A percentile compares a stretch with the other conserved stretches of the same genome.
Conservation (phyloP, 2,113 vertebrate species). For the Prochilodus magdalenae region DNA sequence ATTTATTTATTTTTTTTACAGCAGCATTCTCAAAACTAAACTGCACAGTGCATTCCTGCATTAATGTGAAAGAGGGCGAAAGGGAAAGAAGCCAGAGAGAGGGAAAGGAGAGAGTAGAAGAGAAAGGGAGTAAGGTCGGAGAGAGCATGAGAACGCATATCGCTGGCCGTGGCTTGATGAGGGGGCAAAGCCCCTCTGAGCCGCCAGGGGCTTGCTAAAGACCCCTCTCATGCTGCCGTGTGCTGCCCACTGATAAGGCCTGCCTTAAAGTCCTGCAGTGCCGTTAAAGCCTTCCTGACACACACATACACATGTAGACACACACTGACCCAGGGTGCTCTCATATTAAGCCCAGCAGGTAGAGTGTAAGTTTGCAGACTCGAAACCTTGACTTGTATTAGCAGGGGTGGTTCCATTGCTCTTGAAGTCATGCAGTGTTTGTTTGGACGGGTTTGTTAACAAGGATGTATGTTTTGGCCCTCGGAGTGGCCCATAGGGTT, state of each 20-base stretch:
- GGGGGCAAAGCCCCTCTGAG: constrained; percentile 13
- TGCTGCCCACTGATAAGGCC: constrained; percentile 67
- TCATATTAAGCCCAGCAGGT: neutral
- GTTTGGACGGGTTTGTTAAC: constrained; percentile 52
- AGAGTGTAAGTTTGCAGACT: neutral
- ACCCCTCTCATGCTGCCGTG: constrained; percentile 56
- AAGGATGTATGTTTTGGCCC: constrained; percentile 38
- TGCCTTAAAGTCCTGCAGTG: constrained; percentile 51
- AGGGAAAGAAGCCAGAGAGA: neutral
- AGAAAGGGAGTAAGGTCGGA: neutral
- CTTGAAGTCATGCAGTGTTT: constrained; percentile 11
- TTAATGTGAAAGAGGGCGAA: neutral
- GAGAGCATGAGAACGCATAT: neutral
- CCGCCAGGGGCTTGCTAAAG: constrained; percentile 22
- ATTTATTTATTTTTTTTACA: too few relatives aligned
- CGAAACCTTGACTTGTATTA: neutral
- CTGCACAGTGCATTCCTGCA: too few relatives aligned
- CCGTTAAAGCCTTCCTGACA: constrained; percentile 43
- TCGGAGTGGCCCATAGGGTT: neutral
- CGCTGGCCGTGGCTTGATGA: neutral
- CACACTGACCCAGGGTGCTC: constrained; percentile 8
- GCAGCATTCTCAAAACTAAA: too few relatives aligned
- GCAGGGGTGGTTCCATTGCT: constrained; percentile 12
- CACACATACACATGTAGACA: constrained; percentile 22
- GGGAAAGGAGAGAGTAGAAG: neutral